These are phyloP conservation scores for Notiomystis cincta DNA, from an alignment of 2,113 vertebrate genomes.

Conservation along the genomic window DNA sequence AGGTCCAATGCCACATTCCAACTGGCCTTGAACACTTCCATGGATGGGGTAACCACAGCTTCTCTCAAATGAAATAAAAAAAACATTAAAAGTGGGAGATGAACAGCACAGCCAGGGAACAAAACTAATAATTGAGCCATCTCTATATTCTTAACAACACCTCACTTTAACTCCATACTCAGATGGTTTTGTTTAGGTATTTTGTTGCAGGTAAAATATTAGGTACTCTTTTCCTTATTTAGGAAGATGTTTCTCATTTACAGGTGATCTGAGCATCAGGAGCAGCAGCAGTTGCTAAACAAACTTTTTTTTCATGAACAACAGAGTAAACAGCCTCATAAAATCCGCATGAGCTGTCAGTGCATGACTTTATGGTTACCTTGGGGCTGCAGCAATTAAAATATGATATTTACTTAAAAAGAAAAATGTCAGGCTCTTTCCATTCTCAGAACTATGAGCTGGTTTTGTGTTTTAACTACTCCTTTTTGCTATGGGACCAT, in stretches of 20 bases:
- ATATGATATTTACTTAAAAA: conserved; percentile 56
- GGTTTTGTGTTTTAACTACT: not conserved
- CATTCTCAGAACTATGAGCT: not conserved
- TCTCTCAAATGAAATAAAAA: not conserved
- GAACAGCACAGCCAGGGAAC: not conserved
- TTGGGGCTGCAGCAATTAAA: conserved; percentile 53
- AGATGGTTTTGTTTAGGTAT: not conserved
- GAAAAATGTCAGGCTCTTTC: conserved; percentile 48
- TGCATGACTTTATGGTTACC: conserved; percentile 34
- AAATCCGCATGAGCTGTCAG: conserved; percentile 36
- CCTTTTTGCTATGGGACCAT: not conserved
- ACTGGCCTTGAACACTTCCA: not conserved
- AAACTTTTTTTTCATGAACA: conserved; percentile 20
- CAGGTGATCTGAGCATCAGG: not conserved
- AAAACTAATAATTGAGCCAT: not conserved
- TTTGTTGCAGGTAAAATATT: not conserved
- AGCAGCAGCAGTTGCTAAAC: conserved; percentile 11
- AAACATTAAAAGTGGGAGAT: not conserved
- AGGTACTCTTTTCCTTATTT: not conserved
- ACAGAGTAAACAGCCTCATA: conserved; percentile 53
- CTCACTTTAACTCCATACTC: not conserved
- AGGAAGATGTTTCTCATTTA: not conserved
- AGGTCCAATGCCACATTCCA: not conserved
- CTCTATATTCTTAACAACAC: not conserved
- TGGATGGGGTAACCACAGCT: not conserved